Base-by-base conservation (phyloP, 2,888 invertebrate species). In the Nyleta sp. region DNA sequence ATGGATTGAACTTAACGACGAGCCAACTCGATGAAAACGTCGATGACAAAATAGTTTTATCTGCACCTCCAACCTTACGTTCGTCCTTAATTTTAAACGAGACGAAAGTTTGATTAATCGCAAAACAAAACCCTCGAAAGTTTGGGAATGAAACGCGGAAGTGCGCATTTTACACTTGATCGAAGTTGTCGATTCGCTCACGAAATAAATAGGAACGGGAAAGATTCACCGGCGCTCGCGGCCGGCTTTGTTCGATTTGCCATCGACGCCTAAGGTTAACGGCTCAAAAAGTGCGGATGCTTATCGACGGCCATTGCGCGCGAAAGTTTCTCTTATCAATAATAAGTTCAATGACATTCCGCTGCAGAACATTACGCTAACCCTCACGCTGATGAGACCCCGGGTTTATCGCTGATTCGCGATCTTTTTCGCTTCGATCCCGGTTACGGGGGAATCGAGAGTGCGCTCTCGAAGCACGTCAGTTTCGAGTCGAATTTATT, bases 291-390 rank as follows among this genome's bases (percentile, higher is more conserved):
- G 50, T 52, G 24, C 42, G 42, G 57, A 60, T 55, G 48, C 53
- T 67, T 67, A 74, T 74, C 67, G 15, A 24, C 33, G 20, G 24
- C 24, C 31, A 44, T 55, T 20, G 60, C 6, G 22, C 48, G 42
- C 42, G 33, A 53, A 74, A 67, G 17, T 60, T 67, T 67, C 60
- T 50, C 55, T 74, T 74, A 74, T 62, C 74, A 67, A 67, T 68
- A 60, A 60, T 62, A 60, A 52, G 67, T 74, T 74, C 60, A 52
- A 35, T 44, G 52, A 38, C 46, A 28, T 67, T 40, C 31, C 33
- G 35, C 35, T 50, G 42, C 50, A 24, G 60, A 35, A 15, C 53
- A 62, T 71, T 35, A 52, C 33, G 42, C 11, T 50, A 65, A 65
- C 52, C 55, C 59, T 57, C 48, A 24, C 22, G 35, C 15, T 64